Percentiles rank a stretch among this genome's conserved stretches.
These are phyloP conservation scores for Drosophila yakuba DNA, from an alignment of 1,140 invertebrate species.

Conservation along the genomic window DNA sequence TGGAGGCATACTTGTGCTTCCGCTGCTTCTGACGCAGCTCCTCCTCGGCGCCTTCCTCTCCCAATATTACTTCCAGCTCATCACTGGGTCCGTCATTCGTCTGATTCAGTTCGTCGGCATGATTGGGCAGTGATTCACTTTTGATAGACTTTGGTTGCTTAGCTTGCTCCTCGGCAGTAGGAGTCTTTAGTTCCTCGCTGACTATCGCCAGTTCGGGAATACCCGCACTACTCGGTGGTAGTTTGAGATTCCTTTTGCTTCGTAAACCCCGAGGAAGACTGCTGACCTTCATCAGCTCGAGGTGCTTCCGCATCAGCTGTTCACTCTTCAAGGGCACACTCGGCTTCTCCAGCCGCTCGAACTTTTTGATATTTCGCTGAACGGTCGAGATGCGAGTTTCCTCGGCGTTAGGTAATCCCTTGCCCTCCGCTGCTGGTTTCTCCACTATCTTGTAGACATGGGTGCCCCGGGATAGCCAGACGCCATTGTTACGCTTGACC, in stretches of 20 bases:
- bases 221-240: constrained; percentile 2
- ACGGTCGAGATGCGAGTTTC: constrained; percentile 65
- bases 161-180: constrained; percentile 2
- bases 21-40: constrained; percentile 63
- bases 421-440: constrained; percentile 14
- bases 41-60: constrained; percentile 11
- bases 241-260: constrained; percentile 23
- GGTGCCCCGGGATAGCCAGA: constrained; percentile 65
- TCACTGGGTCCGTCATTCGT: constrained; percentile 1
- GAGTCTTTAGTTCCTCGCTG: constrained; percentile 54
- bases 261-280: background rate
- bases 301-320: constrained; percentile 69
- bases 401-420: constrained; percentile 9
- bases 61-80: constrained; percentile 2
- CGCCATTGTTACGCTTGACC: constrained; percentile 81
- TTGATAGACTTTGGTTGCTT: constrained; percentile 30
- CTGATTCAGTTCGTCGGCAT: constrained; percentile 16
- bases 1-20: constrained; percentile 76
- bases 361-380: constrained; percentile 84
- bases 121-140: constrained; percentile 2
- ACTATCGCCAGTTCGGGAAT: constrained; percentile 35
- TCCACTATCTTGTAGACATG: constrained; percentile 83
- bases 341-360: constrained; percentile 84
- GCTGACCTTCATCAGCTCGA: constrained; percentile 51
- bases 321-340: constrained; percentile 80